Evolutionary conservation across 2,113 vertebrate species (phyloP).

Genomic region (Dicrurus megarhynchus): DNA sequence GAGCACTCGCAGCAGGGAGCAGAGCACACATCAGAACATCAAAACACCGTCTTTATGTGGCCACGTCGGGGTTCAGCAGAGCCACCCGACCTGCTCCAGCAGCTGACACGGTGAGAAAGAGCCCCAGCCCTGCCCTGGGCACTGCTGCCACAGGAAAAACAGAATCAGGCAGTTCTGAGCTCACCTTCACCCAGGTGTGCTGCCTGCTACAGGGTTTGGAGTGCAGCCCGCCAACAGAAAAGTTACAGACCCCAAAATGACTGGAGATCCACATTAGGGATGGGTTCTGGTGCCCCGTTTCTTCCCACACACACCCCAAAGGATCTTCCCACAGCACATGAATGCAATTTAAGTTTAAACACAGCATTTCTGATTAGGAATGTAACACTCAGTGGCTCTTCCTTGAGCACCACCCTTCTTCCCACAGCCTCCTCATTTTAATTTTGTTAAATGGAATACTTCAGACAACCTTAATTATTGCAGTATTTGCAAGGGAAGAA

Average conservation of each 20-base stretch:
- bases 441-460: background rate
- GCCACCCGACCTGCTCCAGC: background rate
- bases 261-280: fast-evolving
- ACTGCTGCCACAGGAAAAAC: background rate
- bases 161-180: fast-evolving
- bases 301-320: background rate
- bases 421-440: constrained; percentile 12
- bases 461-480: background rate
- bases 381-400: background rate
- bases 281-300: background rate
- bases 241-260: fast-evolving
- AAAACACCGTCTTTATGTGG: background rate
- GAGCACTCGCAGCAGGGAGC: background rate
- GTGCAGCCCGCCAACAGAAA: fast-evolving
- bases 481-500: background rate
- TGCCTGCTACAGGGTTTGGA: fast-evolving
- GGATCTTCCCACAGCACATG: background rate
- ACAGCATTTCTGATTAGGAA: background rate
- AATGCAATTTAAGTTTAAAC: background rate
- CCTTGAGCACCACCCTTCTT: background rate
- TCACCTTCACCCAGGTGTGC: background rate
- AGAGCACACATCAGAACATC: constrained; percentile 20
- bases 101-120: background rate
- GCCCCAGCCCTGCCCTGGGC: background rate
- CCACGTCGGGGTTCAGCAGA: background rate